phyloP scores from a whole-genome alignment of 2,113 vertebrate genomes.

The Hippolais icterina region DNA sequence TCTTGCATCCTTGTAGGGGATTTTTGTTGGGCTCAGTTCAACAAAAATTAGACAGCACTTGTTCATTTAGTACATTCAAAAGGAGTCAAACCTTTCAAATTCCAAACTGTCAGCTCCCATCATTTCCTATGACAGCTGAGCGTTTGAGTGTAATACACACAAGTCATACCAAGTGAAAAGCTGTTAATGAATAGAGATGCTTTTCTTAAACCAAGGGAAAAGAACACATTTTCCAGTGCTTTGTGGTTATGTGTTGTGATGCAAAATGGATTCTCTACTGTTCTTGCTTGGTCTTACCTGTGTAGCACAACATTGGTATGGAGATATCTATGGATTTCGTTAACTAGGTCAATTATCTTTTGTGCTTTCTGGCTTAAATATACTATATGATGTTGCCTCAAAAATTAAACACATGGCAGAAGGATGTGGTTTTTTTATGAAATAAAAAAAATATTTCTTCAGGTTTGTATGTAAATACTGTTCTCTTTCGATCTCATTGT shows the following conservation, averaged over 20 bases:
- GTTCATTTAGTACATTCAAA: conserved; percentile 76
- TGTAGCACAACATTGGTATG: neutral
- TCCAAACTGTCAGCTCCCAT: conserved; percentile 71
- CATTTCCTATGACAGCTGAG: conserved; percentile 73
- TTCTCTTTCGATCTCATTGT: neutral
- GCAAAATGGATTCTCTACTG: conserved; percentile 43
- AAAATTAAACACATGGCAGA: neutral
- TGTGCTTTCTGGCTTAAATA: neutral
- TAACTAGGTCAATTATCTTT: neutral
- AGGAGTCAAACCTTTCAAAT: conserved; percentile 74
- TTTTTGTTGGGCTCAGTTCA: conserved; percentile 72
- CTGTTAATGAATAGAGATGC: conserved; percentile 68
- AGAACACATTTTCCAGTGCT: conserved; percentile 20
- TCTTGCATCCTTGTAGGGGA: conserved; percentile 59
- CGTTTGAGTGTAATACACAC: conserved; percentile 65
- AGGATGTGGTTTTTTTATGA: neutral
- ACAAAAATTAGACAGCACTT: conserved; percentile 71
- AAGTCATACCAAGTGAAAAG: conserved; percentile 50
- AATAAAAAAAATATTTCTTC: neutral
- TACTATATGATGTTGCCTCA: neutral
- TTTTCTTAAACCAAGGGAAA: conserved; percentile 29
- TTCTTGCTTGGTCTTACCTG: conserved; percentile 45
- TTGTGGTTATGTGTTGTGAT: conserved; percentile 35
- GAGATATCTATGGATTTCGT: neutral
- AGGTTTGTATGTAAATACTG: neutral